Conservation (phyloP, 2,797 vertebrate genomes). For the Hippocampus kuda region DNA sequence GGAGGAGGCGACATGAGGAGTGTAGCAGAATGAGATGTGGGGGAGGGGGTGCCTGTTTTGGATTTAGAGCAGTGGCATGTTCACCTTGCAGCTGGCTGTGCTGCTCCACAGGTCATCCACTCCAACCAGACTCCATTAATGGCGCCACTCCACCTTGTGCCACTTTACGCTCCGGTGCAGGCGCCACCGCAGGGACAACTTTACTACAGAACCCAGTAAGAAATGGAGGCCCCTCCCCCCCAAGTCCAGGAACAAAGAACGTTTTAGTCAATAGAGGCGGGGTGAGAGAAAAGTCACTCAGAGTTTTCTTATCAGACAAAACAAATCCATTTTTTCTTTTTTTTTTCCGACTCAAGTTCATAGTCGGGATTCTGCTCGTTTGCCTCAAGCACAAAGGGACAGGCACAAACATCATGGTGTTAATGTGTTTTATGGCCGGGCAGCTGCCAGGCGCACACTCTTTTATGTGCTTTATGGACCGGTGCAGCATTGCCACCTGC, state of each 20-base stretch:
- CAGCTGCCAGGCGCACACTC: conserved; percentile 64
- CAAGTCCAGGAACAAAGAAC: conserved; percentile 37
- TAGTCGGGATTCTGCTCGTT: conserved; percentile 25
- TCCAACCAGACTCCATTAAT: conserved; percentile 64
- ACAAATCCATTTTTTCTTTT: neutral
- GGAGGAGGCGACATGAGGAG: conserved; percentile 31
- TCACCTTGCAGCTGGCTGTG: conserved; percentile 57
- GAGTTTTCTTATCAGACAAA: neutral
- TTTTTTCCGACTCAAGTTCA: neutral
- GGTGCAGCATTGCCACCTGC: conserved; percentile 67
- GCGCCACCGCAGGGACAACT: conserved; percentile 53
- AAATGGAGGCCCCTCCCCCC: conserved; percentile 16
- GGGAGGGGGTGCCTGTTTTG: conserved; percentile 48
- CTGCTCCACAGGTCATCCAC: conserved; percentile 57
- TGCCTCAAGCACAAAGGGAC: conserved; percentile 49
- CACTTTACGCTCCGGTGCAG: conserved; percentile 52
- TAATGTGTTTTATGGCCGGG: conserved; percentile 69
- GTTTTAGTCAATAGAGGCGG: conserved; percentile 25
- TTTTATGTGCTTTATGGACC: conserved; percentile 63
- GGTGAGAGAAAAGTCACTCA: conserved; percentile 35
- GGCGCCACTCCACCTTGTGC: conserved; percentile 52
- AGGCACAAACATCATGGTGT: conserved; percentile 61
- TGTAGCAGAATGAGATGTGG: conserved; percentile 15
- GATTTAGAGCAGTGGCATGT: conserved; percentile 53
- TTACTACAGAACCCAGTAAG: conserved; percentile 36